A percentile compares a stretch with the other conserved stretches of the same genome.
Conservation (phyloP, 2,113 vertebrate genomes). For the Himantopus leucocephalus region DNA sequence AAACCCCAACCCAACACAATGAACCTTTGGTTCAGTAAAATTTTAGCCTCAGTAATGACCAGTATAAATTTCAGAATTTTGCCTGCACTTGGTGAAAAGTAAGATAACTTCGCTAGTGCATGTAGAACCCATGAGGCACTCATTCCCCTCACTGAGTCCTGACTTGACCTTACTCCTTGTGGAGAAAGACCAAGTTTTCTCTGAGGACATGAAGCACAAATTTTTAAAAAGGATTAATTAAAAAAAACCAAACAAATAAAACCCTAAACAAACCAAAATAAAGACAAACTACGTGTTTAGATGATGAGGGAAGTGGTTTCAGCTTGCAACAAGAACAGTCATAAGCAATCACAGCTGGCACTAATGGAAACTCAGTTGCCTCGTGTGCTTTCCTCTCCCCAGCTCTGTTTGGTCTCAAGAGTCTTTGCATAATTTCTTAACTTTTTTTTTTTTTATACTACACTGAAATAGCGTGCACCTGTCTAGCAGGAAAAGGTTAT, state of each 20-base stretch:
- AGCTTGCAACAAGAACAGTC: background rate
- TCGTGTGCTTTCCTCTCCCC: background rate
- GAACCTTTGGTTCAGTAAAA: background rate
- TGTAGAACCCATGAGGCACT: background rate
- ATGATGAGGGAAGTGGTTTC: background rate
- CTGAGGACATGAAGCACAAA: background rate
- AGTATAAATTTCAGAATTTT: background rate
- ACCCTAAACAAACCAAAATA: background rate
- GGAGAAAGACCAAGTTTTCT: background rate
- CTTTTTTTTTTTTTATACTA: background rate
- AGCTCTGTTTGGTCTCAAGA: background rate
- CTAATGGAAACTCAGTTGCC: background rate
- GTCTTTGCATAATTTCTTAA: background rate
- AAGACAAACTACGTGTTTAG: background rate
- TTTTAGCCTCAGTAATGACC: background rate
- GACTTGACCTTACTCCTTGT: background rate
- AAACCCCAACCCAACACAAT: background rate
- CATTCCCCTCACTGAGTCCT: background rate
- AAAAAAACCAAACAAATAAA: background rate
- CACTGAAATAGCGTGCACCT: background rate
- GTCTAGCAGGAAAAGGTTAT: background rate
- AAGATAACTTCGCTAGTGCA: background rate
- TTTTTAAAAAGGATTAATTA: background rate
- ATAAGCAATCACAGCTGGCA: background rate
- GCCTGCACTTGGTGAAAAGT: background rate